A percentile compares a stretch with the other conserved stretches of the same genome.
phyloP scores from a whole-genome alignment of 2,888 invertebrate genomes.

The Lochmaea crataegi region DNA sequence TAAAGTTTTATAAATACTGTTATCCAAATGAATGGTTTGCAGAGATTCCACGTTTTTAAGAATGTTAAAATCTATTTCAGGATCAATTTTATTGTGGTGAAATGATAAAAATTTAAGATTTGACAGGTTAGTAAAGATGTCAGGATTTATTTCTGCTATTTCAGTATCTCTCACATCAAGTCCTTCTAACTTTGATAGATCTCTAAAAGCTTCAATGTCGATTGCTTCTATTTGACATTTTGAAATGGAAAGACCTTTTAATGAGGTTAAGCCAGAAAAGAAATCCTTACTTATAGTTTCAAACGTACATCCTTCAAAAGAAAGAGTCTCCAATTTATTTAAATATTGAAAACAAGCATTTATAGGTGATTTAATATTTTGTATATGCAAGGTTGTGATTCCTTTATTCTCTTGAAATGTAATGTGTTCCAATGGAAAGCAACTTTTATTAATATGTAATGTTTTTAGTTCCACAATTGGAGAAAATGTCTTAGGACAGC shows the following conservation, averaged over 20 bases:
- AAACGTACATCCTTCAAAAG: constrained; percentile 20
- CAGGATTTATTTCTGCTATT: constrained; percentile 19
- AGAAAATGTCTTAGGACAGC: constrained; percentile 18
- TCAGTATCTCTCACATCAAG: constrained; percentile 26
- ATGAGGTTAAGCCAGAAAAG: constrained; percentile 10
- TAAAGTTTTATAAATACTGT: constrained; percentile 17
- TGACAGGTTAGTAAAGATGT: constrained; percentile 3
- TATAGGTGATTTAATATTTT: constrained; percentile 4
- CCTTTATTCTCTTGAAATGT: constrained; percentile 24
- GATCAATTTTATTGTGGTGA: constrained; percentile 21
- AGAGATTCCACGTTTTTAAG: constrained; percentile 14
- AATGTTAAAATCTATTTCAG: constrained; percentile 2
- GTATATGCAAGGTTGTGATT: constrained; percentile 16
- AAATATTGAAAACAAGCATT: constrained; percentile 16
- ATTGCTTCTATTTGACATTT: constrained; percentile 22
- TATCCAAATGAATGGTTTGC: constrained; percentile 22
- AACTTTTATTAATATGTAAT: constrained; percentile 19
- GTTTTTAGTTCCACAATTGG: neutral
- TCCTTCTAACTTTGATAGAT: constrained; percentile 11
- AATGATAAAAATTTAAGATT: constrained; percentile 28
- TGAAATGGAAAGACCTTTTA: constrained; percentile 21
- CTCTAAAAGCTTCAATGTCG: constrained; percentile 7
- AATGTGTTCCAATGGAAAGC: constrained; percentile 18
- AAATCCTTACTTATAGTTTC: constrained; percentile 8
- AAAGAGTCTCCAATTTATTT: constrained; percentile 7